These are phyloP conservation scores for Cryptocephalus moraei DNA, from an alignment of 2,888 invertebrate species.

Conservation along the genomic window DNA sequence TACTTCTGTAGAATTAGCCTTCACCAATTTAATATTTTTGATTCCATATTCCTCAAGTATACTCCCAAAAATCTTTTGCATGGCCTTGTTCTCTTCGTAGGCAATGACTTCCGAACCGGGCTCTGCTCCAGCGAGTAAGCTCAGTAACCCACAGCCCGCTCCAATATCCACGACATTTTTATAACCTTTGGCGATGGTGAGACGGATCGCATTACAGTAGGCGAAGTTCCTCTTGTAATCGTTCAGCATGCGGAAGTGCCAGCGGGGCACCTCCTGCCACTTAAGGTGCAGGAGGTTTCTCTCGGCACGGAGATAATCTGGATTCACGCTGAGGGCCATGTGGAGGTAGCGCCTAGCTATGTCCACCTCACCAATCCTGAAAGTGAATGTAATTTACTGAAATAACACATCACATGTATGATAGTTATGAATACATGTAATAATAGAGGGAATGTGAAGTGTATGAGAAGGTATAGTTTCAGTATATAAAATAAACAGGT, in stretches of 20 bases:
- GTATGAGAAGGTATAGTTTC: no score
- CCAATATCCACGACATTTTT: constrained; percentile 63
- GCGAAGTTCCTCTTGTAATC: constrained; percentile 57
- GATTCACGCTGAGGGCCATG: constrained; percentile 18
- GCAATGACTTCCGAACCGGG: constrained; percentile 47
- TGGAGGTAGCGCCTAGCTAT: constrained; percentile 27
- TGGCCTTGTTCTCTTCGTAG: constrained; percentile 56
- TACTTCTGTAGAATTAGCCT: constrained; percentile 51
- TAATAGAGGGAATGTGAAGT: no score
- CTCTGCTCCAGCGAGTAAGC: constrained; percentile 49
- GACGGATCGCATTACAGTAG: constrained; percentile 52
- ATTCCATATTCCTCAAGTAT: constrained; percentile 42
- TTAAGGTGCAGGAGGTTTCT: constrained; percentile 59
- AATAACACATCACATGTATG: no score
- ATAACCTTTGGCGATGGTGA: constrained; percentile 4
- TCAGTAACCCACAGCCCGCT: constrained; percentile 65
- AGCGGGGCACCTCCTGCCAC: constrained; percentile 59
- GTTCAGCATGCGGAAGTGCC: constrained; percentile 80
- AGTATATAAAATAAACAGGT: no score
- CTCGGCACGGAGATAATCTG: constrained; percentile 34
- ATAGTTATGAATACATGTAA: no score
- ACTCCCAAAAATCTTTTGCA: constrained; percentile 52
- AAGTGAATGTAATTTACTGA: not conserved
- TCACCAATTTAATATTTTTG: constrained; percentile 41
- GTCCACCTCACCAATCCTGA: constrained; percentile 25